Evolutionary conservation across 1,140 invertebrate species (phyloP).

Genomic region (Solen grandis): DNA sequence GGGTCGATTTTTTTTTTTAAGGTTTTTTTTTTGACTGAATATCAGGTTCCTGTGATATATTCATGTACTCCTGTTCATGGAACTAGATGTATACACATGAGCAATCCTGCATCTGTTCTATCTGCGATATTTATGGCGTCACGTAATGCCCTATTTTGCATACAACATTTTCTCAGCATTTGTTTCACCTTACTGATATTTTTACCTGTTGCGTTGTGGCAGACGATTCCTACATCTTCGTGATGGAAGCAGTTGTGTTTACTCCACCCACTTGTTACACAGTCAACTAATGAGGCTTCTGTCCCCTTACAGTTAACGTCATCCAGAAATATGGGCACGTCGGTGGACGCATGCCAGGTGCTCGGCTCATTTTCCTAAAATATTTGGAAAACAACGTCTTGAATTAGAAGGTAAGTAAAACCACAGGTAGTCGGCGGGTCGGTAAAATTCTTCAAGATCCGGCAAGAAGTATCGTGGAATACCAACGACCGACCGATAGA

Average conservation of each 20-base stretch:
- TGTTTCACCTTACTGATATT: not conserved
- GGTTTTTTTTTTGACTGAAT: too few species aligned
- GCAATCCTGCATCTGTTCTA: not conserved
- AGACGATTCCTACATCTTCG: slow-evolving; percentile 56
- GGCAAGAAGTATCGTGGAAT: too few species aligned
- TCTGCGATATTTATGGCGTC: not conserved
- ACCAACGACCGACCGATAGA: too few species aligned
- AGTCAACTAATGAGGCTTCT: slow-evolving; percentile 35
- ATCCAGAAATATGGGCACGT: slow-evolving; percentile 40
- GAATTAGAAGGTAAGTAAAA: too few species aligned
- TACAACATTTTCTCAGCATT: not conserved
- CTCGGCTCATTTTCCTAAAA: slow-evolving; percentile 12
- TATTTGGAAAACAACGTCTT: not conserved
- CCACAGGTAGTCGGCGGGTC: too few species aligned
- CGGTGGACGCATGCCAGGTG: not conserved
- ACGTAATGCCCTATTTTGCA: not conserved
- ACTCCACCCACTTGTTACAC: slow-evolving; percentile 35
- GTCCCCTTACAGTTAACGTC: slow-evolving; percentile 49
- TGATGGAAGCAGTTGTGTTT: slow-evolving; percentile 55
- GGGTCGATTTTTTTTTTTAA: too few species aligned
- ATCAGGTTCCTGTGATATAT: not conserved
- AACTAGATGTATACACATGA: not conserved
- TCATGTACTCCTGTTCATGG: not conserved
- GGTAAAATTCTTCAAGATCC: too few species aligned
- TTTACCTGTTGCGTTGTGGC: slow-evolving; percentile 56